Base-by-base conservation (phyloP, 2,797 vertebrate genomes). In the Scolopax bukidnonensis region DNA sequence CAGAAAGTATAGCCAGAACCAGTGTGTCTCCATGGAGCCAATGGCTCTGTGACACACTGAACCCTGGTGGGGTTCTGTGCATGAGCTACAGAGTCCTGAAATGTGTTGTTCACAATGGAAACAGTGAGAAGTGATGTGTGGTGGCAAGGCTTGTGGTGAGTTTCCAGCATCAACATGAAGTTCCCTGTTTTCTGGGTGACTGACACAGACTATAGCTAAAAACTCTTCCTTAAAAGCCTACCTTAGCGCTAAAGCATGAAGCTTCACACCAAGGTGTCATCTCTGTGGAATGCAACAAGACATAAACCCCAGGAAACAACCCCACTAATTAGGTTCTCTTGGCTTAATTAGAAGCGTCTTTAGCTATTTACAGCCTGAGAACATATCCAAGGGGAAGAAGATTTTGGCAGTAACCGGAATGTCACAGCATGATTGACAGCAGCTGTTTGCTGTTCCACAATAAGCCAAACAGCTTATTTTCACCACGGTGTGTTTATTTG, bases 301-400 rank as follows among this genome's bases (percentile, higher is more conserved):
- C 91, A 93, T 20, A 81, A 74, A 84, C 68, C 78, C 51, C 95
- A 93, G 87, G 91, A 96, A 95, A 92, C 69, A 64, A 76, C 10
- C 36, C 79, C 54, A 45, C 92, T 97, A 96, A 97, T 96, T 96
- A 90, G 92, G 70, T 90, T 89, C 60, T 94, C 74, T 75, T 73
- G 74, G 82, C 82, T 95, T 95, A 96, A 97, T 97, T 95, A 93
- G 89, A 90, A 91, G 63, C 64, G 90, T 68, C 89, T 94, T 41
- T 74, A 86, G 89, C 73, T 94, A 89, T 96, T 95, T 89, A 75
- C 67, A 90, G 90, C 53, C 80, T 11, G 11, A 79, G 67, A 93
- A 95, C 51, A 82, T 54, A 82, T 77, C 93, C 83, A 65, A 86
- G 71, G 68, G 83, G 79, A 91, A 94, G 87, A 70, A 25, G 90